Evolutionary conservation across 2,113 vertebrate genomes (phyloP).

Genomic region (Chelonoidis abingdonii): DNA sequence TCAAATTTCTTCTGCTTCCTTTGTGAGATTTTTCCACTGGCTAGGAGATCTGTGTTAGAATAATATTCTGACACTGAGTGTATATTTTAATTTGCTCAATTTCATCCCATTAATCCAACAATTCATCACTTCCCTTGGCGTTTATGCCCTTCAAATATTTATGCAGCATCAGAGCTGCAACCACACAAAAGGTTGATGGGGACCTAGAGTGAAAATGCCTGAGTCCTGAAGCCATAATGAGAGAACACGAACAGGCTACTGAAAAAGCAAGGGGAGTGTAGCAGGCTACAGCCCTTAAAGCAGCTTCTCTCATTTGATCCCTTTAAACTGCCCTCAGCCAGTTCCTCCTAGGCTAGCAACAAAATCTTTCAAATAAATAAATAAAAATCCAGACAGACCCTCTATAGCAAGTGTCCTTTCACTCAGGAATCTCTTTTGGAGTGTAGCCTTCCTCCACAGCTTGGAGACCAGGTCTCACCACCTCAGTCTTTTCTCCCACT

Average conservation of each 20-base stretch:
- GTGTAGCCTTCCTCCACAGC: too few relatives aligned
- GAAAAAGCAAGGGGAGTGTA: background rate
- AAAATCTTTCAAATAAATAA: too few relatives aligned
- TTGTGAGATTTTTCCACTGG: background rate
- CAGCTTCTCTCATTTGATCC: too few relatives aligned
- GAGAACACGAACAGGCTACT: background rate
- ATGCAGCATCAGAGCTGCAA: background rate
- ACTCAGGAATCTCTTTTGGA: too few relatives aligned
- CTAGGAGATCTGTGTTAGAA: background rate
- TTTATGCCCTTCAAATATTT: background rate
- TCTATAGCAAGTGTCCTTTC: too few relatives aligned
- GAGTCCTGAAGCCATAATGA: too few relatives aligned
- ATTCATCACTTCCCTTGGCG: background rate
- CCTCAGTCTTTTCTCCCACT: too few relatives aligned
- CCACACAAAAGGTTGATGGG: background rate
- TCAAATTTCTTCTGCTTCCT: background rate
- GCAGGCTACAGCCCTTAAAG: too few relatives aligned
- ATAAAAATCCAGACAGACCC: too few relatives aligned
- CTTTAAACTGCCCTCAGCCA: too few relatives aligned
- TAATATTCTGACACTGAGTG: background rate
- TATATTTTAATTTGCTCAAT: background rate
- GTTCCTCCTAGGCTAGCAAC: too few relatives aligned
- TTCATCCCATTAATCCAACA: background rate
- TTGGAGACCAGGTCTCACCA: too few relatives aligned
- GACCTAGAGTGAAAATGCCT: background rate